Evolutionary conservation across 2,888 invertebrate species (phyloP).

Genomic region (Andrena fulva): DNA sequence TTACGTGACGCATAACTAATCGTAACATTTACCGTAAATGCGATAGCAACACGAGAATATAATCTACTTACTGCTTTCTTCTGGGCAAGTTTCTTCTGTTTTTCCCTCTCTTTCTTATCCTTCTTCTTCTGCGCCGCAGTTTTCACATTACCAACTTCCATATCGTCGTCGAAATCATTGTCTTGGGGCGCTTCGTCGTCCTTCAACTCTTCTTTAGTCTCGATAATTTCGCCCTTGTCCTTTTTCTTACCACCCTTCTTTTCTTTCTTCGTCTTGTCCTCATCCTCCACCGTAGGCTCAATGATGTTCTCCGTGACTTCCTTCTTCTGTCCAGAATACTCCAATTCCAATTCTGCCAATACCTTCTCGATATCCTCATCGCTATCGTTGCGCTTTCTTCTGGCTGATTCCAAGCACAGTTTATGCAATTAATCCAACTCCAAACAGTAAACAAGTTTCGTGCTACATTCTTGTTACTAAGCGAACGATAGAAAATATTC

Average conservation of each 20-base stretch:
- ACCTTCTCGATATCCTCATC: constrained; percentile 93
- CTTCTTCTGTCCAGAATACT: constrained; percentile 89
- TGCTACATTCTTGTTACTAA: no score
- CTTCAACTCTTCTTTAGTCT: constrained; percentile 78
- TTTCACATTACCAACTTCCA: constrained; percentile 88
- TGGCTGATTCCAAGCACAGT: constrained; percentile 73
- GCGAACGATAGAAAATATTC: no score
- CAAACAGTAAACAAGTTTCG: no score
- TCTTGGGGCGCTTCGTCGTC: constrained; percentile 35
- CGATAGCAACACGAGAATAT: constrained; percentile 10
- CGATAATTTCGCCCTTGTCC: constrained; percentile 82
- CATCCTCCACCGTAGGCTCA: constrained; percentile 52
- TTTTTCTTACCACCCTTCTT: constrained; percentile 70
- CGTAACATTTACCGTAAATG: not conserved
- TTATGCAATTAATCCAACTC: not conserved
- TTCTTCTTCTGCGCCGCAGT: constrained; percentile 95
- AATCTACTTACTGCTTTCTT: constrained; percentile 85
- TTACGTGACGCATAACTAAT: constrained; percentile 1
- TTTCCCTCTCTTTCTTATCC: constrained; percentile 94
- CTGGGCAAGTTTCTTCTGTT: constrained; percentile 90
- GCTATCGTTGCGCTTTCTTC: constrained; percentile 91
- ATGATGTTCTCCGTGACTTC: constrained; percentile 81
- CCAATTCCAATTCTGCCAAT: constrained; percentile 92
- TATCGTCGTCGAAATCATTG: constrained; percentile 82
- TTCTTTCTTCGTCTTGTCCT: constrained; percentile 70